phyloP scores from a whole-genome alignment of 2,888 invertebrate species.

The Macrosoma leucophasiata region DNA sequence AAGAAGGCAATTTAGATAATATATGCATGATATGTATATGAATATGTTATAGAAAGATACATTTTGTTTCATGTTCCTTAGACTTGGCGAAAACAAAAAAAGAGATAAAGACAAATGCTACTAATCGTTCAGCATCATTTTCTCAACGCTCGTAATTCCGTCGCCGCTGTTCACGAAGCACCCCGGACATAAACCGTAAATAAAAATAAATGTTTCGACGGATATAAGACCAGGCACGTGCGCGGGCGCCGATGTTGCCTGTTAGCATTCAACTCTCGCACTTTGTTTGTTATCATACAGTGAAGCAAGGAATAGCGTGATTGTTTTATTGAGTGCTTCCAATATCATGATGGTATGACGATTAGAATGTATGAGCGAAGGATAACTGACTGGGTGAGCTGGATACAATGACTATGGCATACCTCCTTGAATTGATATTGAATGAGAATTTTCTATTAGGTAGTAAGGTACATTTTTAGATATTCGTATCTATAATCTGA shows the following conservation, averaged over 20 bases:
- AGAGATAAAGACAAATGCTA: slow-evolving; percentile 19
- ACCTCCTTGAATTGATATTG: no score
- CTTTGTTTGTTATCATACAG: slow-evolving; percentile 60
- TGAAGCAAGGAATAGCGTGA: slow-evolving; percentile 46
- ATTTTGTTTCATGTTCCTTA: no score
- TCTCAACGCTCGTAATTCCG: slow-evolving; percentile 27
- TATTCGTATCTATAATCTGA: no score
- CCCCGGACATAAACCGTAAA: slow-evolving; percentile 51
- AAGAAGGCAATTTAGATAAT: no score
- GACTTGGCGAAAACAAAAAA: slow-evolving; percentile 7
- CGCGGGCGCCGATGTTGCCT: slow-evolving; percentile 43
- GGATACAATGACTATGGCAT: no score
- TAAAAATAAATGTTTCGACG: slow-evolving; percentile 63
- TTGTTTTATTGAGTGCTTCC: slow-evolving; percentile 50
- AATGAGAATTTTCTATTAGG: no score
- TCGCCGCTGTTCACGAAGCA: slow-evolving; percentile 28
- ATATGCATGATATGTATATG: no score
- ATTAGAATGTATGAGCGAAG: no score
- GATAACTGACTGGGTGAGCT: no score
- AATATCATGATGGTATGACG: slow-evolving; percentile 31
- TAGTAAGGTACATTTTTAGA: no score
- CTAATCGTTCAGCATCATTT: slow-evolving; percentile 25
- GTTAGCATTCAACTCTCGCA: slow-evolving; percentile 60
- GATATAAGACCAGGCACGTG: slow-evolving; percentile 51
- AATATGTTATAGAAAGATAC: no score